A percentile compares a stretch with the other conserved stretches of the same genome.
phyloP scores from a whole-genome alignment of 2,888 invertebrate genomes.

The Argynnis bischoffii region DNA sequence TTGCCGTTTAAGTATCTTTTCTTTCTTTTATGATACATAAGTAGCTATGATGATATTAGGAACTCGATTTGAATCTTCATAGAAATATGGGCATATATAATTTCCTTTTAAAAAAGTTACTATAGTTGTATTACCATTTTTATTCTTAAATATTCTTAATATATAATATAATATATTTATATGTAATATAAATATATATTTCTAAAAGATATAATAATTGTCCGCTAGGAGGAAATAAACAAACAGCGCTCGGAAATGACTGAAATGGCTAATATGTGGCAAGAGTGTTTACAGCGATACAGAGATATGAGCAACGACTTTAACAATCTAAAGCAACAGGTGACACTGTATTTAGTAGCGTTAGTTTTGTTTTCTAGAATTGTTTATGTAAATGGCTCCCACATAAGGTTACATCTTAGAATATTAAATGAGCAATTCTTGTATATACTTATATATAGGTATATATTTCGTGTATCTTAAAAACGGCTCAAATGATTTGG shows the following conservation, averaged over 20 bases:
- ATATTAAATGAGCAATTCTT: background rate
- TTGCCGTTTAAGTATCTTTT: no score
- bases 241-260: constrained; percentile 77
- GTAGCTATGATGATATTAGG: no score
- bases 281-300: constrained; percentile 76
- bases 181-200: no score
- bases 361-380: no score
- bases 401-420: background rate
- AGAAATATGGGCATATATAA: background rate
- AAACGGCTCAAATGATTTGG: no score
- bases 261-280: constrained; percentile 77
- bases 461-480: no score
- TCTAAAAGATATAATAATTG: background rate
- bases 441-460: background rate
- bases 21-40: no score
- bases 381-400: no score
- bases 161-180: no score
- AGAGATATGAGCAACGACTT: constrained; percentile 76
- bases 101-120: background rate
- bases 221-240: constrained; percentile 68
- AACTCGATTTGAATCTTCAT: no score
- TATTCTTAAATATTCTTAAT: no score
- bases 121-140: no score
- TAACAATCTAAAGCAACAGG: constrained; percentile 71
- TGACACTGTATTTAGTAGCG: constrained; percentile 33